A percentile compares a stretch with the other conserved stretches of the same genome.
These are phyloP conservation scores for Eueides isabella DNA, from an alignment of 1,140 invertebrate genomes.

Conservation along the genomic window DNA sequence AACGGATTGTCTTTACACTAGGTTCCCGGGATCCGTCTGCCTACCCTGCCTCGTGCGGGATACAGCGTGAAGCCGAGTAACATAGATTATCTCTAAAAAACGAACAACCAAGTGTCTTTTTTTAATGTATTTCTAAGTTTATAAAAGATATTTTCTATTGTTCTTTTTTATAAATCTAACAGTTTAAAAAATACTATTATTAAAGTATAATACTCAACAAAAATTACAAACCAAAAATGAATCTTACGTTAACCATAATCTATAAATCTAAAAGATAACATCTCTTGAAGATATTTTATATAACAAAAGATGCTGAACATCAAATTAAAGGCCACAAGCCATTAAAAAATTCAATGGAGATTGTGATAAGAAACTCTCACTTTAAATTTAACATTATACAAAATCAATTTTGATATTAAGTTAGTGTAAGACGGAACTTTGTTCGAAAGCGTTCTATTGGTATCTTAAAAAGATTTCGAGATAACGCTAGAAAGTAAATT, in stretches of 20 bases:
- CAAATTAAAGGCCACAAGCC: constrained; percentile 24
- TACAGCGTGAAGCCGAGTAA: too few relatives aligned
- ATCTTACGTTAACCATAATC: not conserved
- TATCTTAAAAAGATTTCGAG: constrained; percentile 46
- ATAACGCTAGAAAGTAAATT: constrained; percentile 53
- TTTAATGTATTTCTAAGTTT: too few relatives aligned
- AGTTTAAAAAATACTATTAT: too few relatives aligned
- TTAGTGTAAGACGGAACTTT: not conserved
- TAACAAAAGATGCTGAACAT: constrained; percentile 17
- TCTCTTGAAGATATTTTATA: constrained; percentile 11
- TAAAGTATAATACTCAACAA: too few relatives aligned
- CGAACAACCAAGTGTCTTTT: too few relatives aligned
- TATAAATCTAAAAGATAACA: constrained; percentile 8
- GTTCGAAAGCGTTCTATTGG: constrained; percentile 39
- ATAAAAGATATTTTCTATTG: too few relatives aligned
- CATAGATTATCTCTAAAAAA: too few relatives aligned
- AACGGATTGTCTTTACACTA: too few relatives aligned
- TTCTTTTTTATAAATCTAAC: too few relatives aligned
- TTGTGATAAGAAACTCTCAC: constrained; percentile 53
- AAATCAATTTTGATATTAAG: constrained; percentile 49
- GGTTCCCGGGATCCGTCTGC: too few relatives aligned
- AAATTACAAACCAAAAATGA: too few relatives aligned
- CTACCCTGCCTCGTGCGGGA: too few relatives aligned
- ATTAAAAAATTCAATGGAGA: constrained; percentile 37
- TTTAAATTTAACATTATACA: constrained; percentile 50